Evolutionary conservation across 30 jellyfish, hydroid and myxozoan genomes (phyloP).

Genomic region (Mastigias papua): DNA sequence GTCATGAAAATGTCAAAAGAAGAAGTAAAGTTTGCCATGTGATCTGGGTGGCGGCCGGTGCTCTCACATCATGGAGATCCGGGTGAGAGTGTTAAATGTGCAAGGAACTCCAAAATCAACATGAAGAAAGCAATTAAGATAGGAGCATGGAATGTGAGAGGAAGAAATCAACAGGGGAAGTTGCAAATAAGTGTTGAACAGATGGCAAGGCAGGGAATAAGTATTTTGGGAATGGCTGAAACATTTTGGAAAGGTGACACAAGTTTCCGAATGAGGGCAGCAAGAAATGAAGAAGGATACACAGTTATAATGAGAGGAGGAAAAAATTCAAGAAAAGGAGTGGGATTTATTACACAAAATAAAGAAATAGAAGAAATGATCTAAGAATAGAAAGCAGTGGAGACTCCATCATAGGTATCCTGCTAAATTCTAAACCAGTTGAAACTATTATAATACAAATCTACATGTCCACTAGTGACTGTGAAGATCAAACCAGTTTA

Average conservation of each 20-base stretch:
- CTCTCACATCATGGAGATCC: neutral
- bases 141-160: neutral
- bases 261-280: neutral
- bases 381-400: neutral
- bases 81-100: neutral
- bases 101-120: neutral
- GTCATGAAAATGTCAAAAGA: neutral
- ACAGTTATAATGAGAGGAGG: neutral
- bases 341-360: neutral
- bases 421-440: neutral
- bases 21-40: neutral
- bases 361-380: neutral
- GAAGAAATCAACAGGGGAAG: neutral
- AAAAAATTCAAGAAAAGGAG: neutral
- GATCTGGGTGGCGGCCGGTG: neutral
- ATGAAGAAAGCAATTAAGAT: too few species aligned
- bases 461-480: neutral
- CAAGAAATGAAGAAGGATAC: neutral
- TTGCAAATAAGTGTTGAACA: neutral
- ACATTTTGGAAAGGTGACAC: neutral
- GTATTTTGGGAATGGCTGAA: neutral
- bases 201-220: neutral
- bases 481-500: neutral
- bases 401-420: neutral
- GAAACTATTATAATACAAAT: neutral